These are phyloP conservation scores for Xerus inauris DNA, from an alignment of 2,113 vertebrate species.

Conservation along the genomic window DNA sequence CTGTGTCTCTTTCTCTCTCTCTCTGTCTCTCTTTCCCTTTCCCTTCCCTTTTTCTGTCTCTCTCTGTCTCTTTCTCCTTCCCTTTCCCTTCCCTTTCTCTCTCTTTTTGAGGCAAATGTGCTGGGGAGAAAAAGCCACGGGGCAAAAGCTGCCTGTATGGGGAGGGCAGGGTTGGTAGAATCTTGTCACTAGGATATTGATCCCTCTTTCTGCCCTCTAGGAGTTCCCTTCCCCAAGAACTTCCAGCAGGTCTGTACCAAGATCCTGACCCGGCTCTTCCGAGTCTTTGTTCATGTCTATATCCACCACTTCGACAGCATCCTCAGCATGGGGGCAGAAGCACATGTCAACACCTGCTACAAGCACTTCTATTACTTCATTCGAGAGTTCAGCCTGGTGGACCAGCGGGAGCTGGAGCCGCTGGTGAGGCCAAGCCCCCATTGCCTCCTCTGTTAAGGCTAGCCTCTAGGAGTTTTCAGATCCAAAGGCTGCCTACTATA, in stretches of 20 bases:
- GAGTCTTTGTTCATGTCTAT: constrained; percentile 98
- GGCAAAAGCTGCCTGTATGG: background rate
- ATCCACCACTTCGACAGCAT: constrained; percentile 99
- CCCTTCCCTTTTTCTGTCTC: too few species aligned
- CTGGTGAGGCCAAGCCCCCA: constrained; percentile 89
- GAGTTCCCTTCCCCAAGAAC: constrained; percentile 97
- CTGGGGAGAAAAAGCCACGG: background rate
- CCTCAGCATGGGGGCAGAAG: constrained; percentile 97
- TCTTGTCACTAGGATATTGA: constrained; percentile 1
- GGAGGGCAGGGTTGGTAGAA: background rate
- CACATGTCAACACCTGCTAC: constrained; percentile 99
- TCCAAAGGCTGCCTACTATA: background rate
- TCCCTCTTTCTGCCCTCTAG: constrained; percentile 81
- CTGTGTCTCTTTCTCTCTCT: background rate
- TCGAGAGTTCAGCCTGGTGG: constrained; percentile 96
- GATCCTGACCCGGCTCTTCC: constrained; percentile 97
- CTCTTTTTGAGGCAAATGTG: background rate
- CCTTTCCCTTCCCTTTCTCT: background rate
- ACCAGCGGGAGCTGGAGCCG: constrained; percentile 95
- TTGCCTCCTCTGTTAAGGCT: background rate
- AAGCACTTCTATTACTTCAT: constrained; percentile 99
- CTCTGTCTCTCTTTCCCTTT: background rate
- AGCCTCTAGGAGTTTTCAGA: background rate
- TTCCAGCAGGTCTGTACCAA: constrained; percentile 99
- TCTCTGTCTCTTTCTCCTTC: background rate